A percentile compares a stretch with the other conserved stretches of the same genome.
Conservation (phyloP, 2,113 vertebrate genomes). For the Planiliza haematocheilus region DNA sequence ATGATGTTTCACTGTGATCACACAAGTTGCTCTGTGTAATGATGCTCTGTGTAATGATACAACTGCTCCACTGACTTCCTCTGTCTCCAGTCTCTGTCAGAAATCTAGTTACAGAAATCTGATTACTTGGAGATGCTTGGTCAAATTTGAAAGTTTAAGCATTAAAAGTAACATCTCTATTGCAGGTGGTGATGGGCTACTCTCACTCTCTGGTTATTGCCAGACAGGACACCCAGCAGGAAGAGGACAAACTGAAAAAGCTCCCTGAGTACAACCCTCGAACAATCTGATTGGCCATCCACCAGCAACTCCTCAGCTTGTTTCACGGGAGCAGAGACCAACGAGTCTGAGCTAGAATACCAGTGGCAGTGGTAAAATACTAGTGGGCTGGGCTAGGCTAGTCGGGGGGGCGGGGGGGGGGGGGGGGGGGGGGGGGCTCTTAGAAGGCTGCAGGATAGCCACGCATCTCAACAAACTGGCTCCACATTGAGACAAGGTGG, state of each 20-base stretch:
- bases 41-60: too few species aligned
- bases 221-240: slow-evolving; percentile 88
- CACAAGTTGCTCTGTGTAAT: too few species aligned
- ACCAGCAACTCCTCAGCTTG: slow-evolving; percentile 22
- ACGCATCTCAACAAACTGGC: slow-evolving; percentile 60
- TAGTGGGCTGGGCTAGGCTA: slow-evolving; percentile 46
- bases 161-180: neutral
- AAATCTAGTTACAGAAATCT: too few species aligned
- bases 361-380: slow-evolving; percentile 34
- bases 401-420: too few species aligned
- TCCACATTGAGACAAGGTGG: slow-evolving; percentile 39
- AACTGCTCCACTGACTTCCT: too few species aligned
- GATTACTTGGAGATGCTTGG: too few species aligned
- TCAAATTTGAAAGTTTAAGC: neutral
- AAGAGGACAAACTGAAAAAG: slow-evolving; percentile 91
- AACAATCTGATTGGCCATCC: slow-evolving; percentile 85
- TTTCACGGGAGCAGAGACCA: slow-evolving; percentile 62
- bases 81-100: too few species aligned
- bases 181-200: slow-evolving; percentile 95
- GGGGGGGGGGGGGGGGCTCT: slow-evolving; percentile 34
- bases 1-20: too few species aligned
- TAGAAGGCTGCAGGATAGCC: slow-evolving; percentile 35
- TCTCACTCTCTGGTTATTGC: slow-evolving; percentile 91
- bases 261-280: slow-evolving; percentile 97
- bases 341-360: slow-evolving; percentile 59